These are phyloP conservation scores for Nothoprocta perdicaria DNA, from an alignment of 2,113 vertebrate genomes.

Conservation along the genomic window DNA sequence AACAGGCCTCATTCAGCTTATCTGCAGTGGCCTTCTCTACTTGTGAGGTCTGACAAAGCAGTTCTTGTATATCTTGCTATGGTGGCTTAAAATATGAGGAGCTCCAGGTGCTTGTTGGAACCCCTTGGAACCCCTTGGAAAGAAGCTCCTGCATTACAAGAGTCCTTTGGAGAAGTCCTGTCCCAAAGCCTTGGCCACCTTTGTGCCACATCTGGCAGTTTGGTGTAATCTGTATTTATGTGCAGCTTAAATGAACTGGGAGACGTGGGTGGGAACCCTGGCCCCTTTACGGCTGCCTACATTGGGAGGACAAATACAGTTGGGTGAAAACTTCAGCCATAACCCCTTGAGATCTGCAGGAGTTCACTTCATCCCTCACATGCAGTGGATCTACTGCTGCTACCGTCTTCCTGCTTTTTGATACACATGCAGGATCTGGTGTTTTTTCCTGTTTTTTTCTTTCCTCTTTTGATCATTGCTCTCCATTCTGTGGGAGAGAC, in stretches of 20 bases:
- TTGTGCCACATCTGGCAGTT: not conserved
- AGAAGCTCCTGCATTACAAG: not conserved
- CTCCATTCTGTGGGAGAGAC: not conserved
- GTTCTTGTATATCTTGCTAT: not conserved
- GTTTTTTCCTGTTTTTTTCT: not conserved
- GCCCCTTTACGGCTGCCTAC: not conserved
- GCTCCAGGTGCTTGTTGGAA: not conserved
- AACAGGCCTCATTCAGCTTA: not conserved
- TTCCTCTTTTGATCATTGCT: not conserved
- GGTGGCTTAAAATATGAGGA: not conserved
- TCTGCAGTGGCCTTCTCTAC: not conserved
- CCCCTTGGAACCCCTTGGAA: not conserved
- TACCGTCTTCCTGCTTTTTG: not conserved
- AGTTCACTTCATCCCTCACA: not conserved
- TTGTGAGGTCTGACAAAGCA: not conserved
- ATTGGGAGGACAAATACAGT: not conserved
- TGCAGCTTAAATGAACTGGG: not conserved
- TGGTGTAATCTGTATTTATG: accelerated
- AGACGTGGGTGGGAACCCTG: not conserved
- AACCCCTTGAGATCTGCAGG: not conserved
- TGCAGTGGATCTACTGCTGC: not conserved
- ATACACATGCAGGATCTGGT: not conserved
- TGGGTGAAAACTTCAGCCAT: not conserved
- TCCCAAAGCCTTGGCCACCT: not conserved
- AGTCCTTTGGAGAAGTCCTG: not conserved